Evolutionary conservation across 2,888 invertebrate species (phyloP), one percentile per base, ranked within the genome.

Genomic region (Hesperia comma): DNA sequence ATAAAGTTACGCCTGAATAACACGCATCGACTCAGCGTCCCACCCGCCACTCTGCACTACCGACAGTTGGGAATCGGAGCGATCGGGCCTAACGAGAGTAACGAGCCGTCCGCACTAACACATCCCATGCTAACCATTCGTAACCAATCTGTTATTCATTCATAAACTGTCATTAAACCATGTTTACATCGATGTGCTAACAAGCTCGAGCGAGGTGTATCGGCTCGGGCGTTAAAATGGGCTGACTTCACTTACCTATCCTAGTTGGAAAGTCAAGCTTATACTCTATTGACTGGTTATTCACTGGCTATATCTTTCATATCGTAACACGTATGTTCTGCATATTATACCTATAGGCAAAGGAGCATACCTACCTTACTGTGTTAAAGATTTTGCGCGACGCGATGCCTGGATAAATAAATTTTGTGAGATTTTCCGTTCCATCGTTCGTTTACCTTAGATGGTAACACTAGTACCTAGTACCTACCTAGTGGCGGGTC

Each of bases 71-170:
- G 26, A 51, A 51, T 26, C 49, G 12, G 21, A 26, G 51, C 67
- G 74, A 71, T 70, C 71, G 67, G 68, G 63, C 73, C 76, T 77
- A 66, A 66, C 66, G 61, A 67, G 67, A 32, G 55, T 67, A 79
- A 79, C 76, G 77, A 77, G 74, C 72, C 75, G 72, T 70, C 74
- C 75, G 74, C 75, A 61, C 71, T 49, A 72, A 72, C 74, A 72
- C 74, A 73, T 75, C 74, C 73, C 75, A 72, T 71, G 69, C 74
- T 33, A 54, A 54, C 54, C 73, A 72, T 70, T 71, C 75, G 79
- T 75, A 75, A 76, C 74, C 77, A 77, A 77, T 77, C 77, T 75
- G 76, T 77, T 78, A 77, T 77, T 75, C 77, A 77, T 77, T 77
- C 76, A 75, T 73, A 76, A 73, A 74, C 71, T 67, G 71, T 74